Evolutionary conservation across 2,113 vertebrate species (phyloP).

Genomic region (Zeus faber): DNA sequence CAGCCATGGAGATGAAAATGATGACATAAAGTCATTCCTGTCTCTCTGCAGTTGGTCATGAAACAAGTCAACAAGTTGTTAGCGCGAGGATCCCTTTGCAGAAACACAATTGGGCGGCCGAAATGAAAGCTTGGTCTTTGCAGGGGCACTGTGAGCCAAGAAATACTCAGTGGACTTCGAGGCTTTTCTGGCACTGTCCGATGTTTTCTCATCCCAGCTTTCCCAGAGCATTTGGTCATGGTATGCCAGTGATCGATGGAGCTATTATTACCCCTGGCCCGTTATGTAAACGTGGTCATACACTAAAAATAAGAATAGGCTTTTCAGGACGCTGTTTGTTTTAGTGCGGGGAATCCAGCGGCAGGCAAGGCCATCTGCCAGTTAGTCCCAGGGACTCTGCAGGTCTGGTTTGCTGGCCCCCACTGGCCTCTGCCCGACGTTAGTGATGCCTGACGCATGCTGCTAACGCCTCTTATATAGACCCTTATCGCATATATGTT

Average conservation of each 20-base stretch:
- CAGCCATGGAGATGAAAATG: no score
- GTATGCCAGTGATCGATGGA: constrained; percentile 58
- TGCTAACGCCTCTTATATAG: no score
- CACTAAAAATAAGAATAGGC: constrained; percentile 64
- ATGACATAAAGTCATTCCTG: no score
- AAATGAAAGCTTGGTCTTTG: constrained; percentile 25
- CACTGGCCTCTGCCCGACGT: no score
- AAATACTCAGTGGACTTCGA: neutral
- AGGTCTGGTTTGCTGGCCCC: no score
- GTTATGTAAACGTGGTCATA: constrained; percentile 64
- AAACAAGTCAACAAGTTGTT: no score
- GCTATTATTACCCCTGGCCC: constrained; percentile 59
- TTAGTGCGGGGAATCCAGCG: constrained; percentile 31
- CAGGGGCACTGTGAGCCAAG: neutral
- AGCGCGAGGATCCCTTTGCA: no score
- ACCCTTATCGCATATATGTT: no score
- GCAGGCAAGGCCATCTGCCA: constrained; percentile 15
- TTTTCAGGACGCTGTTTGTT: constrained; percentile 63
- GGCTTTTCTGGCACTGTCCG: constrained; percentile 24
- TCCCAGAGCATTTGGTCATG: constrained; percentile 51
- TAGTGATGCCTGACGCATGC: no score
- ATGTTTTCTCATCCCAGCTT: constrained; percentile 51
- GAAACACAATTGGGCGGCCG: neutral
- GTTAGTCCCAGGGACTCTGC: no score
- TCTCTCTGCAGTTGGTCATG: no score